Conservation (phyloP, 2,797 vertebrate species). For the Thunnus albacares region DNA sequence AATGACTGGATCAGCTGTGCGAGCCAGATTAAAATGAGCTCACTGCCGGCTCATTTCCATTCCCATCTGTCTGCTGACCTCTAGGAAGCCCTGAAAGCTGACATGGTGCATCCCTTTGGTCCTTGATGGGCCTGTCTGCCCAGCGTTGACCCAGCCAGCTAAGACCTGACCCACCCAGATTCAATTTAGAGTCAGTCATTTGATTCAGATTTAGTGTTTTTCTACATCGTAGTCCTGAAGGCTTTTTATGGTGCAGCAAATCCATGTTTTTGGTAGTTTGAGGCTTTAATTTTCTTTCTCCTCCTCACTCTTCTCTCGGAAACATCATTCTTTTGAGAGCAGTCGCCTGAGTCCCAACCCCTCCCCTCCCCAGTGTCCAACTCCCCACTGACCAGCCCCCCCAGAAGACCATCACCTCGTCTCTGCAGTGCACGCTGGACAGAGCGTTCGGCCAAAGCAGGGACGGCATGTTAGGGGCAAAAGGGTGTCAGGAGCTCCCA, state of each 20-base stretch:
- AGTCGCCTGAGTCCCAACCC: constrained; percentile 8
- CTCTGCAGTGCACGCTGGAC: constrained; percentile 55
- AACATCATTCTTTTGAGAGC: constrained; percentile 39
- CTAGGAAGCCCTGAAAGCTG: constrained; percentile 74
- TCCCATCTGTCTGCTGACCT: constrained; percentile 89
- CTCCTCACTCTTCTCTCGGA: background rate
- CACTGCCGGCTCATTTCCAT: constrained; percentile 83
- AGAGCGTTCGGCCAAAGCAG: constrained; percentile 50
- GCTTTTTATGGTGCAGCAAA: background rate
- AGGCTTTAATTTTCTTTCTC: background rate
- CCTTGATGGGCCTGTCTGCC: constrained; percentile 72
- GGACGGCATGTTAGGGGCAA: constrained; percentile 69
- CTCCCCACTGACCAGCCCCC: constrained; percentile 47
- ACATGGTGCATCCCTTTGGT: constrained; percentile 68
- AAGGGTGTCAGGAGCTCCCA: constrained; percentile 78
- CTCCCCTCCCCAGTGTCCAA: background rate
- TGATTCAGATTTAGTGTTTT: constrained; percentile 21
- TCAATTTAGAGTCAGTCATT: constrained; percentile 9
- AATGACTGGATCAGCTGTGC: constrained; percentile 83
- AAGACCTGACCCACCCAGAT: constrained; percentile 44
- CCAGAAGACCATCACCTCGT: constrained; percentile 42
- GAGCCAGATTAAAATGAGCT: constrained; percentile 84
- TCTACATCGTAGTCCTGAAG: background rate
- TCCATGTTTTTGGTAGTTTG: background rate
- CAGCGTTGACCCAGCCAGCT: constrained; percentile 64